Evolutionary conservation across 2,888 invertebrate species (phyloP).

Genomic region (Eubasilissa splendida): DNA sequence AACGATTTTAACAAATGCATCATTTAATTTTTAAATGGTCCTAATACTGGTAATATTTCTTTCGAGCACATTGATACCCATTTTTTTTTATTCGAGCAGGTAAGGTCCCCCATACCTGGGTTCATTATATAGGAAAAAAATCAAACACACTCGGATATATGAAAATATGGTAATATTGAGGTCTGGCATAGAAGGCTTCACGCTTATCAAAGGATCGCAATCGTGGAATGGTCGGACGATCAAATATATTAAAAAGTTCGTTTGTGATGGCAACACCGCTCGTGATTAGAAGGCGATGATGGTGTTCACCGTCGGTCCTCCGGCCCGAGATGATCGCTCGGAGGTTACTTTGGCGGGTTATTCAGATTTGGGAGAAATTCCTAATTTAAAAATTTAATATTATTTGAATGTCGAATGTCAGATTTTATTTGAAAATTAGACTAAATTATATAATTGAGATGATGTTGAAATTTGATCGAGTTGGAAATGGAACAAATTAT

Average conservation of each 20-base stretch:
- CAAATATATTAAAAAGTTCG: constrained; percentile 51
- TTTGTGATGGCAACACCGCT: constrained; percentile 42
- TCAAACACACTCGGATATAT: constrained; percentile 28
- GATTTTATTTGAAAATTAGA: background rate
- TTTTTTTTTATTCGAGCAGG: constrained; percentile 17
- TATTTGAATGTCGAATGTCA: background rate
- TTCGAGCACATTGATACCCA: constrained; percentile 5
- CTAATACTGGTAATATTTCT: background rate
- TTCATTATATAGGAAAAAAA: constrained; percentile 40
- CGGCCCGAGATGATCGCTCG: constrained; percentile 1
- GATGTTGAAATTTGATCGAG: no score
- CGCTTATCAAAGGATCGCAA: constrained; percentile 53
- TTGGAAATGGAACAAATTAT: no score
- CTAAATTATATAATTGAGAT: no score
- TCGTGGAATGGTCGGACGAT: constrained; percentile 49
- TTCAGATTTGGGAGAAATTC: background rate
- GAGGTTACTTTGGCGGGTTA: constrained; percentile 21
- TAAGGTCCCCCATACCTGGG: constrained; percentile 38
- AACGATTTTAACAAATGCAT: no score
- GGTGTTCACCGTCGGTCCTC: constrained; percentile 8
- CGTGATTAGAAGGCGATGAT: constrained; percentile 41
- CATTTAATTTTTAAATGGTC: constrained; percentile 7
- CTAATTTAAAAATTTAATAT: no score
- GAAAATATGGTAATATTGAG: constrained; percentile 47
- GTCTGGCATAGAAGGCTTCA: constrained; percentile 42